A percentile compares a stretch with the other conserved stretches of the same genome.
phyloP scores from a whole-genome alignment of 64 coral and sea anemone genomes.

The Montipora cactus region DNA sequence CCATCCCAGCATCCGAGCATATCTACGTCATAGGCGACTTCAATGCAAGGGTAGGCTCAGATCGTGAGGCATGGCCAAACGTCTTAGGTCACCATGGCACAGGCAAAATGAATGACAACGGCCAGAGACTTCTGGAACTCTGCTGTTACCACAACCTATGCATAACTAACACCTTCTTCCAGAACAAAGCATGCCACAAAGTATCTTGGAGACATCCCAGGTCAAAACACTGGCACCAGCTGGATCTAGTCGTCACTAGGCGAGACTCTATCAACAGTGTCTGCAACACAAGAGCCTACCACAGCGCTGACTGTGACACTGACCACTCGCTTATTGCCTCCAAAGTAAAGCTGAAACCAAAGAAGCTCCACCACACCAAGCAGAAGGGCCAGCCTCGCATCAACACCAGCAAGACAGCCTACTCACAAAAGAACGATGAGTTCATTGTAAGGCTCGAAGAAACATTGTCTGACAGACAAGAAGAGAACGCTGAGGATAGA shows the following conservation, averaged over 20 bases:
- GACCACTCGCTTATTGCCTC: not conserved
- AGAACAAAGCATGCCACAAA: no score
- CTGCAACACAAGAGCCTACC: not conserved
- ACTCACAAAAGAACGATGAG: not conserved
- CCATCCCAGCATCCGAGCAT: no score
- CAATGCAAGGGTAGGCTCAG: no score
- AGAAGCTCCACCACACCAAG: slow-evolving; percentile 6
- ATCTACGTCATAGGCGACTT: no score
- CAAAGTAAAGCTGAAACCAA: not conserved
- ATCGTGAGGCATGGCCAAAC: not conserved
- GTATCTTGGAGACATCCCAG: no score
- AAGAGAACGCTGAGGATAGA: not conserved
- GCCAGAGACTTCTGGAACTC: no score
- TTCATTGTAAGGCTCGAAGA: not conserved
- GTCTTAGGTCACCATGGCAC: not conserved
- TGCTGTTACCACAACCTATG: no score
- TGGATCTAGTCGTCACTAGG: not conserved
- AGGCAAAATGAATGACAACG: no score
- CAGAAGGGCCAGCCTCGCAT: no score
- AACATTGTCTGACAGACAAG: not conserved
- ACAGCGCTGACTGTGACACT: slow-evolving; percentile 38
- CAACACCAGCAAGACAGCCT: no score
- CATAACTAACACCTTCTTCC: no score
- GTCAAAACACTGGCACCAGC: not conserved
- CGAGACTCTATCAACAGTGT: not conserved